Evolutionary conservation across 37 sponge, comb jelly and placozoan species (phyloP).

Genomic region (Ianthella basta): DNA sequence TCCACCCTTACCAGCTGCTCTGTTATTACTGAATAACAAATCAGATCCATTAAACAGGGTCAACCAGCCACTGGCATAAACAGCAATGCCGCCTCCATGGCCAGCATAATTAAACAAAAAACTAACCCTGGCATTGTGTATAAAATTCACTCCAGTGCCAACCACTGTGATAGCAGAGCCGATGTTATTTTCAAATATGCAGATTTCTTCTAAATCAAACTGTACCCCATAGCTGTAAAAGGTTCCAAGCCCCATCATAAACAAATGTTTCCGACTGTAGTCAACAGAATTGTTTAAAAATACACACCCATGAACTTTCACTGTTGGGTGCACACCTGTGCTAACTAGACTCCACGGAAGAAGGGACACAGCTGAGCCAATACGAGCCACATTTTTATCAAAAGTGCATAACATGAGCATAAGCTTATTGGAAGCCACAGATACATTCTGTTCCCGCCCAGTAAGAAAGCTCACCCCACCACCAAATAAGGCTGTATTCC

Average conservation of each 20-base stretch:
- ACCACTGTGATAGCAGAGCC: background rate
- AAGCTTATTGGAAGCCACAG: background rate
- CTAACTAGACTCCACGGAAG: background rate
- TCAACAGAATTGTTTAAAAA: background rate
- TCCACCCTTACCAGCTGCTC: slow-evolving; percentile 2
- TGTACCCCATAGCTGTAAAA: background rate
- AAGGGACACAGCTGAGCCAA: slow-evolving; percentile 2
- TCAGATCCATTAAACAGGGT: background rate
- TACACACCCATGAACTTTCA: background rate
- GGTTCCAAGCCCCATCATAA: background rate
- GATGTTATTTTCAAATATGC: background rate
- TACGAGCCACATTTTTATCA: background rate
- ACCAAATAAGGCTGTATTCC: background rate
- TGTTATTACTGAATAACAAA: background rate
- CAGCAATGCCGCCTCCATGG: slow-evolving; percentile 14
- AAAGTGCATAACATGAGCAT: background rate
- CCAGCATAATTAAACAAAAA: background rate
- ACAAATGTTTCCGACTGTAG: background rate
- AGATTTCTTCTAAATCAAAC: background rate
- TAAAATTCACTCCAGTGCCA: background rate
- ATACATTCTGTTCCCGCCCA: background rate
- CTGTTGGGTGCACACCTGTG: background rate
- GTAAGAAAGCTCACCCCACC: background rate
- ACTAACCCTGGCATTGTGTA: background rate
- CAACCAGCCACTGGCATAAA: background rate